These are phyloP conservation scores for Channa striata DNA, from an alignment of 2,797 vertebrate species.

Conservation along the genomic window DNA sequence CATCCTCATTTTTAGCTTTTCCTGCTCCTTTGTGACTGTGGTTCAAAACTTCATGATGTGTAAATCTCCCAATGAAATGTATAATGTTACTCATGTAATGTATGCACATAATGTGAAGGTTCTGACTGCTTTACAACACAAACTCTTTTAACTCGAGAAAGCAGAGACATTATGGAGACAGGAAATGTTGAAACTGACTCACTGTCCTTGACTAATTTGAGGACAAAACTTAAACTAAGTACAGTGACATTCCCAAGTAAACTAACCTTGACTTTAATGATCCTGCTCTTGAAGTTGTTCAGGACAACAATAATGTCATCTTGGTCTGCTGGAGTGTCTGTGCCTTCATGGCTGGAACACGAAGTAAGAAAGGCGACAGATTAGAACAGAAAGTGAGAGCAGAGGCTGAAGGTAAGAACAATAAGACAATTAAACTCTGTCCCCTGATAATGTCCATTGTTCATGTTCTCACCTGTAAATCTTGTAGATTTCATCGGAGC, in stretches of 20 bases:
- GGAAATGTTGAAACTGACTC: conserved; percentile 13
- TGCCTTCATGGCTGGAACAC: conserved; percentile 92
- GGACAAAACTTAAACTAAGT: background rate
- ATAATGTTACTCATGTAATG: conserved; percentile 14
- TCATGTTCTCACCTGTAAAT: conserved; percentile 89
- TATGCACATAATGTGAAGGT: conserved; percentile 21
- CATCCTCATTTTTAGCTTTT: no score
- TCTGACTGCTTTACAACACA: conserved; percentile 4
- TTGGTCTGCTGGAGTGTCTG: conserved; percentile 93
- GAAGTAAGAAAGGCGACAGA: background rate
- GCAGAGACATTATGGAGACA: conserved; percentile 15
- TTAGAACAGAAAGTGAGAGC: background rate
- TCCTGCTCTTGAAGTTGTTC: conserved; percentile 96
- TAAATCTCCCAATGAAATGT: conserved; percentile 3
- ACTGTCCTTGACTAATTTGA: conserved; percentile 6
- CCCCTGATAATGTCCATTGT: background rate
- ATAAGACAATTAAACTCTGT: background rate
- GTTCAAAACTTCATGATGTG: no score
- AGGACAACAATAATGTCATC: conserved; percentile 92
- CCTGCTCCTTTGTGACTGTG: no score
- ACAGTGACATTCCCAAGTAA: background rate
- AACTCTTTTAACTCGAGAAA: conserved; percentile 16
- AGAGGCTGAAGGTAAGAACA: background rate
- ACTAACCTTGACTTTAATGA: conserved; percentile 97
- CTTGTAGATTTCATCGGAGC: conserved; percentile 97